Base-by-base conservation (phyloP, 2,797 vertebrate species). In the Scomberomorus guttatus region DNA sequence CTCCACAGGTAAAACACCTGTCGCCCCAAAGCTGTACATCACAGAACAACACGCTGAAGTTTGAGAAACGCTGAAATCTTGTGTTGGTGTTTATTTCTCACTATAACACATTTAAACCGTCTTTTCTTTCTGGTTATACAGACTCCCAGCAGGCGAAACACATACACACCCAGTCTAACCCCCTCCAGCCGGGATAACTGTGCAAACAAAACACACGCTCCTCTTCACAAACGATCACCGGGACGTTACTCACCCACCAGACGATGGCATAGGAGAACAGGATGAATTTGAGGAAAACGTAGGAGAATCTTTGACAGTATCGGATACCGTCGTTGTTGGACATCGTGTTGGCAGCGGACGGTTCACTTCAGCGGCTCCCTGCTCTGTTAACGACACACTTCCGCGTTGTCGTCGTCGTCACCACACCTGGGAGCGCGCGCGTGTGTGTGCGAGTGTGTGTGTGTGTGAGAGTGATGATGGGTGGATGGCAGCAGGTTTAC, bases 221-320 rank as follows among this genome's bases (percentile, higher is more conserved):
- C 29, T 4, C 12, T 39, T 11, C 17, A 9, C 13, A n/a, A 25
- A 18, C 12, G 0, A 50, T 2, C 10, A 24, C 2, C 6, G 1
- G 54, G 46, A 3, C 42, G 9, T 5, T 75, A 93, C 93, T 94
- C 80, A 94, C 93, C 92, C 91, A 94, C 72, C 88, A 94, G 59
- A 77, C 3, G 87, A 93, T 81, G 79, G 89, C 69, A 52, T 94
- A 94, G 1, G 12, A 24, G 82, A 92, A 92, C 18, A 94, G 86
- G 3, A 60, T 1, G 68, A 93, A 90, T 64, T 94, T 94, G 14
- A 94, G 64, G 2, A 85, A 2, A 12, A 82, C 0, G 27, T 94
- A 94, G 37, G 91, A 92, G 63, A 13, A 91, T 6, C 12, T 60
- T 0, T 90, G 52, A 14, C 91, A 94, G 80, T 90, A 92, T 27